Percentiles rank a stretch among this genome's conserved stretches.
These are phyloP conservation scores for Trichechus manatus DNA, from an alignment of 2,113 vertebrate genomes.

Conservation along the genomic window DNA sequence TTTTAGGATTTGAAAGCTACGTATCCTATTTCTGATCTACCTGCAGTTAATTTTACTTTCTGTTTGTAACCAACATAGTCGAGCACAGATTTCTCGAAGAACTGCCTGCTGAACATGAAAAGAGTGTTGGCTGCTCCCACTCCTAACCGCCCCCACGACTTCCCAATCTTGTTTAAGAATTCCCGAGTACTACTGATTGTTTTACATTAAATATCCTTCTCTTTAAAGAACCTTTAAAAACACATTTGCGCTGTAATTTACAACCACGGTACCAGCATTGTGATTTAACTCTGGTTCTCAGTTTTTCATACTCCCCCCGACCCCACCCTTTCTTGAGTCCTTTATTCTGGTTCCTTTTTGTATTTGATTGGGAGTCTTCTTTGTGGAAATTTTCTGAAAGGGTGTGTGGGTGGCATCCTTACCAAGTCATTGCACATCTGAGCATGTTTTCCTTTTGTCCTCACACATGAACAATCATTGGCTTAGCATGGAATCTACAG, in stretches of 20 bases:
- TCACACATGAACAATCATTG: neutral
- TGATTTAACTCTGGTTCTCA: constrained; percentile 15
- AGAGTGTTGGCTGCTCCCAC: neutral
- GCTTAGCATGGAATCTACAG: neutral
- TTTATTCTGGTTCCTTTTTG: neutral
- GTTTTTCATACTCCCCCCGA: neutral
- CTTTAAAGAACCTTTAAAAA: neutral
- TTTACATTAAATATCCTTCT: neutral
- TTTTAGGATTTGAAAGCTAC: constrained; percentile 3
- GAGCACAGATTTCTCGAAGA: neutral
- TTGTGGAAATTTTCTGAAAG: neutral
- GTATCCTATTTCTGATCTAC: neutral
- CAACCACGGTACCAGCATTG: neutral
- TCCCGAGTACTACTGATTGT: neutral
- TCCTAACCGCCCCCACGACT: neutral
- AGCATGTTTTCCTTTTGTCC: neutral
- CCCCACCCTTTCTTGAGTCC: neutral
- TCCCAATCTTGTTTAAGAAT: neutral
- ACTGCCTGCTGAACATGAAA: neutral
- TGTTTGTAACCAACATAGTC: neutral
- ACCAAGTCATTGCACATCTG: neutral
- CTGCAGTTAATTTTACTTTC: neutral
- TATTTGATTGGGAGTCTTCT: neutral
- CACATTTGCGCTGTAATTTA: neutral
- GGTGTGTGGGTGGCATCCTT: neutral